Conservation (phyloP, 2,888 invertebrate genomes). For the Perizoma flavofasciatum region DNA sequence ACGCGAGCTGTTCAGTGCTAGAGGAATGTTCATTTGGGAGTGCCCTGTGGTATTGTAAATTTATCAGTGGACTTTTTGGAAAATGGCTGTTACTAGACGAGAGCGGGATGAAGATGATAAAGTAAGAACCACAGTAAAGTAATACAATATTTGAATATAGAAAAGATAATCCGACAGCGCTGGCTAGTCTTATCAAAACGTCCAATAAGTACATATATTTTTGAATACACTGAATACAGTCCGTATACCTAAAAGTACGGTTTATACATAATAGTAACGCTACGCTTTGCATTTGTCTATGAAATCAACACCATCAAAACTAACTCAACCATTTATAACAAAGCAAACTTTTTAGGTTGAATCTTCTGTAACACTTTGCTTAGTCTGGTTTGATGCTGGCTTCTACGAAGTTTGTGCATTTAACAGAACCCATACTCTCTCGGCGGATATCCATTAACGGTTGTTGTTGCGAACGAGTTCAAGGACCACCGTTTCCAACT, state of each 20-base stretch:
- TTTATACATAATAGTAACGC: too few species aligned
- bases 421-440: slow-evolving; percentile 41
- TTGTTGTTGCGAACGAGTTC: slow-evolving; percentile 59
- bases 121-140: slow-evolving; percentile 39
- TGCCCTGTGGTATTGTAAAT: slow-evolving; percentile 43
- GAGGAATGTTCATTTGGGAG: slow-evolving; percentile 56
- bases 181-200: neutral
- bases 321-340: slow-evolving; percentile 6
- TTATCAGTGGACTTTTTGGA: slow-evolving; percentile 20
- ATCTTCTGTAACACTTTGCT: slow-evolving; percentile 32
- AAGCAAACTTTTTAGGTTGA: slow-evolving; percentile 14
- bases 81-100: slow-evolving; percentile 49
- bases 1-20: slow-evolving; percentile 64
- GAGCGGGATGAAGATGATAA: slow-evolving; percentile 42
- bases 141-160: neutral
- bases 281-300: too few species aligned
- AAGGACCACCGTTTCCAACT: slow-evolving; percentile 43
- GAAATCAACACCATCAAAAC: slow-evolving; percentile 11
- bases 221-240: neutral
- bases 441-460: slow-evolving; percentile 61
- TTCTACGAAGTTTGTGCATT: slow-evolving; percentile 53
- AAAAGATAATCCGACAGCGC: too few species aligned
- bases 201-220: neutral
- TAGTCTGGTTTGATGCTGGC: slow-evolving; percentile 41
- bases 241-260: too few species aligned